Evolutionary conservation across 2,888 invertebrate genomes (phyloP).

Genomic region (Eristalinus sepulchralis): DNA sequence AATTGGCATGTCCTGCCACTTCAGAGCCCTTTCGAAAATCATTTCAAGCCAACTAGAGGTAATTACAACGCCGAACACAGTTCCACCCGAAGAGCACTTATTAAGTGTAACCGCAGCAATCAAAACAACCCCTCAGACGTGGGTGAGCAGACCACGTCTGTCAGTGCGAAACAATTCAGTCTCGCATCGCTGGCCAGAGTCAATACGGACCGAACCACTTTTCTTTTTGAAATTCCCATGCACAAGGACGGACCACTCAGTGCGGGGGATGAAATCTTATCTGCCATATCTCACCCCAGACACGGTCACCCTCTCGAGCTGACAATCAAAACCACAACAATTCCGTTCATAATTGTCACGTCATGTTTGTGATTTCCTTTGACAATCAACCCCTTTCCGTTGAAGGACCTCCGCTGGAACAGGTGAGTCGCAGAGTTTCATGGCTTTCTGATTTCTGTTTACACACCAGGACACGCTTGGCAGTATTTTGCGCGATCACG

Average conservation of each 20-base stretch:
- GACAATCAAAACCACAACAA: slow-evolving; percentile 62
- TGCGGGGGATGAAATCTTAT: slow-evolving; percentile 33
- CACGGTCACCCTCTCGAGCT: slow-evolving; percentile 8
- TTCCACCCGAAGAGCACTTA: slow-evolving; percentile 23
- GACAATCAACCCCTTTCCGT: slow-evolving; percentile 51
- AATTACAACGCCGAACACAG: slow-evolving; percentile 30
- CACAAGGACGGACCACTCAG: background rate
- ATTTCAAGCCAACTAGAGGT: slow-evolving; percentile 53
- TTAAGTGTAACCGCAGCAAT: slow-evolving; percentile 56
- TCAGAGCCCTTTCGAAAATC: slow-evolving; percentile 39
- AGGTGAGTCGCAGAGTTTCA: slow-evolving; percentile 65
- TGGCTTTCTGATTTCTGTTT: slow-evolving; percentile 69
- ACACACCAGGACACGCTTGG: slow-evolving; percentile 56
- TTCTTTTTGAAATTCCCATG: slow-evolving; percentile 51
- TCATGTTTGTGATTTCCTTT: slow-evolving; percentile 60
- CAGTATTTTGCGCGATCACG: slow-evolving; percentile 46
- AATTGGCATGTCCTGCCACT: slow-evolving; percentile 46
- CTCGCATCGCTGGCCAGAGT: slow-evolving; percentile 64
- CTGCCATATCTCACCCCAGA: slow-evolving; percentile 52
- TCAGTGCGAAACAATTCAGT: slow-evolving; percentile 70
- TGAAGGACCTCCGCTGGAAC: slow-evolving; percentile 26
- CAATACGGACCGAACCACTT: slow-evolving; percentile 15
- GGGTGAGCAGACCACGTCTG: background rate
- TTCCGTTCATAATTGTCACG: slow-evolving; percentile 53
- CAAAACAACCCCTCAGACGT: slow-evolving; percentile 60